Base-by-base conservation (phyloP, 2,113 vertebrate species). In the Calonectris borealis region DNA sequence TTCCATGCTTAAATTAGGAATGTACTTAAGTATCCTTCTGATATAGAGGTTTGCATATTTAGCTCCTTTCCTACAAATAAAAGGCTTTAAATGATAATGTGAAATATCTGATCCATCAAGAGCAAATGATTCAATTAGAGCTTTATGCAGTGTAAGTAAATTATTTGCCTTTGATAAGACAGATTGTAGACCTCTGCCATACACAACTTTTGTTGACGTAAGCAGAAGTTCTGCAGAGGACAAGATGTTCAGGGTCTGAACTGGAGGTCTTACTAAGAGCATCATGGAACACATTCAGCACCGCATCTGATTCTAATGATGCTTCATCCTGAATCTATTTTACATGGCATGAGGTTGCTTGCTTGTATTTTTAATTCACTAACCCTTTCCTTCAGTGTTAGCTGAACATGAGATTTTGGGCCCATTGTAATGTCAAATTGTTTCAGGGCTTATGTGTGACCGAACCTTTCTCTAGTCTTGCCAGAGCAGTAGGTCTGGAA, bases 111-210 rank as follows among this genome's bases (percentile, higher is more conserved):
- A 65, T 86, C 52, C 55, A 87, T 94, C 61, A 86, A 91, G 83
- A 90, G n/a, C 60, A 87, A 89, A 46, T 85, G 1, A 79, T 77
- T 89, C 34, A 75, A 3, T 86, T 85, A 44, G 42, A 73, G 27
- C 46, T 95, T 94, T 91, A 73, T 96, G 64, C 55, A 83, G 32
- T 89, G 34, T 81, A 81, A 91, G 80, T 49, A 88, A 89, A 69
- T 62, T 34, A 61, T 9, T 85, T 44, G 84, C 17, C 27, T 91
- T 90, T 85, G 44, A 70, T 78, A 55, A 86, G 69, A 71, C 25
- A 81, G 68, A 42, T 66, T 78, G 48, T 75, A 84, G 61, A 61
- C 68, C 38, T 77, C 48, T 68, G 24, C 51, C 24, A 15, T 78
- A 75, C 5, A 34, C 17, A 68, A 34, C 40, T 89, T 94, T 1